A percentile compares a stretch with the other conserved stretches of the same genome.
phyloP scores from a whole-genome alignment of 2,888 invertebrate genomes.

The Dysmachus trigonus region DNA sequence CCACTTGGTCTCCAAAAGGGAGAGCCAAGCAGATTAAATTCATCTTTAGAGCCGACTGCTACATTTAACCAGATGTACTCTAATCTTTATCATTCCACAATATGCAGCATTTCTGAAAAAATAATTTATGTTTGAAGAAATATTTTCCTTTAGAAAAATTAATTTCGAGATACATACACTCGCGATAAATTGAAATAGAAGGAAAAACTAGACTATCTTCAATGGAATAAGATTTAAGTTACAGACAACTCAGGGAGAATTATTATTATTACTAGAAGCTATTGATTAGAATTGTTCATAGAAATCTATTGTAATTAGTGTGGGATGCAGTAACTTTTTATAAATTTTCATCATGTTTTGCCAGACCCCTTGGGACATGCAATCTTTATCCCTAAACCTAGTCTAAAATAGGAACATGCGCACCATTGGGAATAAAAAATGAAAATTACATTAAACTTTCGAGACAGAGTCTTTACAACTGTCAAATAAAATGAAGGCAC shows the following conservation, averaged over 20 bases:
- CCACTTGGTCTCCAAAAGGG: background rate
- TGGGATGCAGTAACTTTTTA: background rate
- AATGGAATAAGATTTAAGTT: background rate
- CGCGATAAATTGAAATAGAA: background rate
- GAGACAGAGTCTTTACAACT: background rate
- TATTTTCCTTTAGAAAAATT: background rate
- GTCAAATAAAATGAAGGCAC: background rate
- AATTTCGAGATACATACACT: background rate
- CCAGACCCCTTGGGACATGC: background rate
- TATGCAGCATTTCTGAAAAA: too few species aligned
- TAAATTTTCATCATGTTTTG: background rate
- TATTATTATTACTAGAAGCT: background rate
- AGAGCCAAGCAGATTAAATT: background rate
- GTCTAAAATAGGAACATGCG: background rate
- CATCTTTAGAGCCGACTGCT: background rate
- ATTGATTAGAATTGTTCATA: background rate
- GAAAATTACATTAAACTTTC: background rate
- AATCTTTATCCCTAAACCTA: background rate
- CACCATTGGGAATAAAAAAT: background rate
- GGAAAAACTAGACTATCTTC: background rate
- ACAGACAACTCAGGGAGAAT: background rate
- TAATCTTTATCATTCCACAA: background rate
- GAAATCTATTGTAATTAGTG: background rate
- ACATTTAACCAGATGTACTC: background rate
- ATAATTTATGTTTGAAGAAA: too few species aligned